Evolutionary conservation across 2,888 invertebrate species (phyloP).

Genomic region (Pristionchus maxplancki): DNA sequence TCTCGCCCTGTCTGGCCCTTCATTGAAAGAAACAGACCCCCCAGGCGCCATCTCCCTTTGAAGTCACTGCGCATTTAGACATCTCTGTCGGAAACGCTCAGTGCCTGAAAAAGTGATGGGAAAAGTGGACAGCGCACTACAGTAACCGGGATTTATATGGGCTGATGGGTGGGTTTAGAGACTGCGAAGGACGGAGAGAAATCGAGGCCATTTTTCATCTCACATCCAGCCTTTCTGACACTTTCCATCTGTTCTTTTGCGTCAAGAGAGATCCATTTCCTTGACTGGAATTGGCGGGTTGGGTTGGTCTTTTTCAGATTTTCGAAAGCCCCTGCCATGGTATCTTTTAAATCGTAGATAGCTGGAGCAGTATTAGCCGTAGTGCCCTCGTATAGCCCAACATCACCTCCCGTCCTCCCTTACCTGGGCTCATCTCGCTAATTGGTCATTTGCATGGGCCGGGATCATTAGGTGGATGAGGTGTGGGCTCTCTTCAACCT

Average conservation of each 20-base stretch:
- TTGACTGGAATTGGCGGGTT: neutral
- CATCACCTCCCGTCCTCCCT: neutral
- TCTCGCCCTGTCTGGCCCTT: neutral
- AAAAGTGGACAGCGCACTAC: neutral
- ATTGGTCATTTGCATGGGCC: constrained; percentile 42
- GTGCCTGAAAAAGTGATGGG: neutral
- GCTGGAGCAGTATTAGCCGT: no score
- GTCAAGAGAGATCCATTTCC: neutral
- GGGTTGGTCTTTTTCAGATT: neutral
- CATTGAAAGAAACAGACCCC: neutral
- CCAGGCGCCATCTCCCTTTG: constrained; percentile 14
- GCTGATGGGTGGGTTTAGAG: neutral
- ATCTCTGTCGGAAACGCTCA: constrained; percentile 6
- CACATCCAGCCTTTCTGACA: constrained; percentile 3
- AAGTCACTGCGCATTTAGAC: constrained; percentile 24
- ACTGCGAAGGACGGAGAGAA: neutral
- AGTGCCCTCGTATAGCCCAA: no score
- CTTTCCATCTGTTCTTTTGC: constrained; percentile 11
- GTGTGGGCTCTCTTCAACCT: neutral
- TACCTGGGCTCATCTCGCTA: constrained; percentile 20
- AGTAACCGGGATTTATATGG: neutral
- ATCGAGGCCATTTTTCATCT: constrained; percentile 34
- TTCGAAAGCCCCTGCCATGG: no score
- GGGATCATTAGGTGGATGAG: constrained; percentile 32
- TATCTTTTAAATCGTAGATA: no score